Percentiles rank a stretch among this genome's conserved stretches.
Evolutionary conservation across 2,113 vertebrate genomes (phyloP).

Genomic region (Butorides virescens): DNA sequence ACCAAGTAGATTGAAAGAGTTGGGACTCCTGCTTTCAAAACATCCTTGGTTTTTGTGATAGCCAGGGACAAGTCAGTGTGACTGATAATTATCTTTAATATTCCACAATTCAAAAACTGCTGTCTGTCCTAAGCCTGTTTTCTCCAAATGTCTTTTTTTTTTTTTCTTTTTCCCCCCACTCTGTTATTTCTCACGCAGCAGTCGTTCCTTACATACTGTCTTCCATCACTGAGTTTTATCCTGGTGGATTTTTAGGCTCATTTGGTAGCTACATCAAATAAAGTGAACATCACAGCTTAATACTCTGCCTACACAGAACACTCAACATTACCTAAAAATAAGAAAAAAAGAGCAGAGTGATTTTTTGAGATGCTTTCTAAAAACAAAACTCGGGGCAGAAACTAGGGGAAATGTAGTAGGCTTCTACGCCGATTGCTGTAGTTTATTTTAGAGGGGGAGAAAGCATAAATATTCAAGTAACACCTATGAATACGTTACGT

Average conservation of each 20-base stretch:
- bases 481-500: rapidly evolving
- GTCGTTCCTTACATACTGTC: background rate
- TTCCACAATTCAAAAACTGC: background rate
- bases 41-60: background rate
- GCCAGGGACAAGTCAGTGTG: background rate
- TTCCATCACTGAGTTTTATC: background rate
- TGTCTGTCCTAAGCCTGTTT: background rate
- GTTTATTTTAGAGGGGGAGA: background rate
- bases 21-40: background rate
- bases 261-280: background rate
- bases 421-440: background rate
- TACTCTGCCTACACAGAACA: background rate
- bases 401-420: background rate
- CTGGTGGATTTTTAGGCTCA: background rate
- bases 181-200: background rate
- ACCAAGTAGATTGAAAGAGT: background rate
- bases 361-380: background rate
- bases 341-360: background rate
- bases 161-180: too few relatives aligned
- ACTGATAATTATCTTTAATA: background rate
- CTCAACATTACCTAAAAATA: background rate
- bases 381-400: background rate
- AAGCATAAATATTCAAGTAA: background rate
- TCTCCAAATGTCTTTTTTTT: background rate
- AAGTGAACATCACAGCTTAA: background rate